Percentiles rank a stretch among this genome's conserved stretches.
These are phyloP conservation scores for Aphelocoma californica DNA, from an alignment of 2,797 vertebrate genomes.

Conservation along the genomic window DNA sequence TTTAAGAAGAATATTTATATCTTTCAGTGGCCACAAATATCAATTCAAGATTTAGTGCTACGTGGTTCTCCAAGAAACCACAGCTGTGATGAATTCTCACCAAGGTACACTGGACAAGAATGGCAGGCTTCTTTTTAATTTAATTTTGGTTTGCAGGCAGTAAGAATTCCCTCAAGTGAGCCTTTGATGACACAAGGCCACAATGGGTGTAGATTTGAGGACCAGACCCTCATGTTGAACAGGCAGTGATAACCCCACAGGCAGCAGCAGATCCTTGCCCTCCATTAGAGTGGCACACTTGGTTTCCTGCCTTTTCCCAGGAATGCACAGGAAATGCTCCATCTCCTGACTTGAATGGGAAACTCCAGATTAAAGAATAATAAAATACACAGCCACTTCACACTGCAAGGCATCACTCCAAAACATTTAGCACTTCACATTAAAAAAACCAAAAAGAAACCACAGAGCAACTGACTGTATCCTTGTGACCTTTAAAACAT, in stretches of 20 bases:
- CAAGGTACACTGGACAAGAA: background rate
- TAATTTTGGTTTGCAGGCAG: background rate
- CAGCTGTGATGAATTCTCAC: background rate
- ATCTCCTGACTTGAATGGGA: background rate
- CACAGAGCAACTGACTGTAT: background rate
- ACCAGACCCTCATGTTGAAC: background rate
- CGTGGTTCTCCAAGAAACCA: background rate
- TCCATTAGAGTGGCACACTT: background rate
- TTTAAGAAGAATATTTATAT: background rate
- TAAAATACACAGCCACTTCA: background rate
- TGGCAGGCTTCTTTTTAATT: background rate
- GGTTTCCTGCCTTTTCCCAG: background rate
- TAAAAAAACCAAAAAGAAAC: background rate
- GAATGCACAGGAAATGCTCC: background rate
- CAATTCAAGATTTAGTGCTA: background rate
- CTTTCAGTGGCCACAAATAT: background rate
- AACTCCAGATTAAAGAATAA: background rate
- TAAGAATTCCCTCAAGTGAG: background rate
- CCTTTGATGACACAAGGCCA: background rate
- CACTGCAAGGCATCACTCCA: background rate
- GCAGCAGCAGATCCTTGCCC: background rate
- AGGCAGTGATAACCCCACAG: background rate
- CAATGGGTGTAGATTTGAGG: background rate
- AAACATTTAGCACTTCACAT: background rate
- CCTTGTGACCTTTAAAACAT: background rate